Conservation (phyloP, 2,797 vertebrate species). For the Lagorchestes hirsutus region DNA sequence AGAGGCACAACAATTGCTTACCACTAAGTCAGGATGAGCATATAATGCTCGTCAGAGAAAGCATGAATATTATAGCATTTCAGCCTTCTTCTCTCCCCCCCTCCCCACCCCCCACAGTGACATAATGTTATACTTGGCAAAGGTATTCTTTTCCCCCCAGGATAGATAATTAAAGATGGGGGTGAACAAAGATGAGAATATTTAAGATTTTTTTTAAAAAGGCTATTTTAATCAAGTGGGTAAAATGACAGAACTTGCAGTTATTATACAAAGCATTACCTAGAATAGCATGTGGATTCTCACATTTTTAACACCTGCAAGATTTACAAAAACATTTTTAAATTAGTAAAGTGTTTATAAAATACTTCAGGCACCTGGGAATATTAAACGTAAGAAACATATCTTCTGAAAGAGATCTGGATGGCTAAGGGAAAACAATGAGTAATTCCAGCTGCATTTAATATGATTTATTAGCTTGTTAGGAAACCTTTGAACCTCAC, state of each 20-base stretch:
- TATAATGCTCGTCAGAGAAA: slow-evolving; percentile 13
- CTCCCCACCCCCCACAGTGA: not conserved
- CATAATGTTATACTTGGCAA: not conserved
- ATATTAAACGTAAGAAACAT: not conserved
- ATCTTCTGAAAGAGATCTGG: not conserved
- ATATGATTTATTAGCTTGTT: not conserved
- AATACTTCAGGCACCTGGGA: not conserved
- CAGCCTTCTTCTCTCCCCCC: not conserved
- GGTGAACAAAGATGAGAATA: not conserved
- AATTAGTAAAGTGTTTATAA: not conserved
- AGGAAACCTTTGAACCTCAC: not conserved
- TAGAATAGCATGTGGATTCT: not conserved
- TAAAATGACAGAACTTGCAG: not conserved
- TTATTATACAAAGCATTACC: not conserved
- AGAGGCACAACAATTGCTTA: slow-evolving; percentile 22
- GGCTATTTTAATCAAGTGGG: not conserved
- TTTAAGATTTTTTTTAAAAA: not conserved
- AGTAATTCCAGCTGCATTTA: not conserved
- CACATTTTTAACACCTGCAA: not conserved
- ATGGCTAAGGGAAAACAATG: not conserved
- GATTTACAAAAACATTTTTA: not conserved
- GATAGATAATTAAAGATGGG: not conserved
- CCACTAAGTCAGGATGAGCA: slow-evolving; percentile 4
- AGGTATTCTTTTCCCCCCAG: not conserved
- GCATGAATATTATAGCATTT: slow-evolving; percentile 57